These are phyloP conservation scores for Tanytarsus gracilentus DNA, from an alignment of 2,888 invertebrate genomes.

Conservation along the genomic window DNA sequence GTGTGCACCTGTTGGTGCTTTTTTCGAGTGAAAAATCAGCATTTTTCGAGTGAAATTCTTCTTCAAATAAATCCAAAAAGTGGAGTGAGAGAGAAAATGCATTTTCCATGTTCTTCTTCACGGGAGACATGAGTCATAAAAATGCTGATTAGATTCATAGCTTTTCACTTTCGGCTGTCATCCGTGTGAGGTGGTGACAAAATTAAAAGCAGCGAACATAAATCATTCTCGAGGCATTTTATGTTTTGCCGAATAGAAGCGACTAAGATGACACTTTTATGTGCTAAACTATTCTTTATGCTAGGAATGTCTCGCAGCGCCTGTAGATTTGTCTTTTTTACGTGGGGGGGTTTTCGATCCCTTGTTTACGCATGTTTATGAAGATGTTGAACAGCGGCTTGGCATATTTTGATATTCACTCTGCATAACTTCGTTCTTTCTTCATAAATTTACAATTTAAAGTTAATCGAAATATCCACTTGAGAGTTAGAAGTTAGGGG, in stretches of 20 bases:
- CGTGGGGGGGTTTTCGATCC: background rate
- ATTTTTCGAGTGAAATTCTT: background rate
- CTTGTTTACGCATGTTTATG: background rate
- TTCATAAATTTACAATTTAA: too few relatives aligned
- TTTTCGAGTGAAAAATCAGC: background rate
- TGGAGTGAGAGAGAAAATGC: background rate
- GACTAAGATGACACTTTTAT: conserved; percentile 10
- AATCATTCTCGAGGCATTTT: background rate
- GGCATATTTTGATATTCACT: background rate
- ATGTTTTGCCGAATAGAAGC: background rate
- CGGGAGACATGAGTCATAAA: conserved; percentile 1
- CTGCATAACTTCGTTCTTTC: background rate
- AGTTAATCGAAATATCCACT: too few relatives aligned
- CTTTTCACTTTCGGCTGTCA: too few relatives aligned
- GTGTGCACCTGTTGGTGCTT: conserved; percentile 13
- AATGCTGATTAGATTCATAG: conserved; percentile 6
- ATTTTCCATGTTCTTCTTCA: conserved; percentile 15
- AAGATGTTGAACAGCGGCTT: background rate
- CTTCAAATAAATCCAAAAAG: background rate
- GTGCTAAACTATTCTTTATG: background rate
- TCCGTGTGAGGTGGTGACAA: background rate
- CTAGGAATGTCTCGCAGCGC: background rate
- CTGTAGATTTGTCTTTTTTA: background rate
- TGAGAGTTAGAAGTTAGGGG: too few relatives aligned
- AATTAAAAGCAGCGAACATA: background rate